Evolutionary conservation across 2,113 vertebrate species (phyloP).

Genomic region (Sardina pilchardus): DNA sequence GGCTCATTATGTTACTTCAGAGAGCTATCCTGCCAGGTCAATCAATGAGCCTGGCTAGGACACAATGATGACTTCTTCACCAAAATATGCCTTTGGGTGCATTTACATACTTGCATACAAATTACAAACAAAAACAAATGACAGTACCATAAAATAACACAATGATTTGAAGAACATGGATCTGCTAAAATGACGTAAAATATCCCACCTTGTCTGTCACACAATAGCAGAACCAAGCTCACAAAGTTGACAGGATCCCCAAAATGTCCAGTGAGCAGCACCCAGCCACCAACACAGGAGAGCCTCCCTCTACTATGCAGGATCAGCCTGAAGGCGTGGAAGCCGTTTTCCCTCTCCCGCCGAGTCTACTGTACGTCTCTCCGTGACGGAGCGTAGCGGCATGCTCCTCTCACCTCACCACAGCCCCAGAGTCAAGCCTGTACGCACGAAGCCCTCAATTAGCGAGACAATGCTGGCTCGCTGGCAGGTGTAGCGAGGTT

Average conservation of each 20-base stretch:
- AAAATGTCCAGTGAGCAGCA: neutral
- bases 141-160: neutral
- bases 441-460: conserved; percentile 34
- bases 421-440: neutral
- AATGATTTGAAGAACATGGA: neutral
- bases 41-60: no score
- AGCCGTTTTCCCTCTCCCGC: neutral
- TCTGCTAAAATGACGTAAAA: neutral
- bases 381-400: neutral
- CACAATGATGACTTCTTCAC: neutral
- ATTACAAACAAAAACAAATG: neutral
- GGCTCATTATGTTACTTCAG: no score
- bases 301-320: neutral
- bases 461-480: conserved; percentile 27
- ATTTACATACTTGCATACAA: neutral
- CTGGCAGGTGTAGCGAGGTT: conserved; percentile 33
- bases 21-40: no score
- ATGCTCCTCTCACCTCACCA: neutral
- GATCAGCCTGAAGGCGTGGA: neutral
- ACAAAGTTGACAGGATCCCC: neutral
- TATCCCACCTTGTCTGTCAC: neutral
- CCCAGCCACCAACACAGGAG: neutral
- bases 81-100: neutral
- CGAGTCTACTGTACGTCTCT: neutral
- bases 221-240: neutral